Evolutionary conservation across 2,797 vertebrate genomes (phyloP), one percentile per base, ranked within the genome.

Genomic region (Epinephelus awoara): DNA sequence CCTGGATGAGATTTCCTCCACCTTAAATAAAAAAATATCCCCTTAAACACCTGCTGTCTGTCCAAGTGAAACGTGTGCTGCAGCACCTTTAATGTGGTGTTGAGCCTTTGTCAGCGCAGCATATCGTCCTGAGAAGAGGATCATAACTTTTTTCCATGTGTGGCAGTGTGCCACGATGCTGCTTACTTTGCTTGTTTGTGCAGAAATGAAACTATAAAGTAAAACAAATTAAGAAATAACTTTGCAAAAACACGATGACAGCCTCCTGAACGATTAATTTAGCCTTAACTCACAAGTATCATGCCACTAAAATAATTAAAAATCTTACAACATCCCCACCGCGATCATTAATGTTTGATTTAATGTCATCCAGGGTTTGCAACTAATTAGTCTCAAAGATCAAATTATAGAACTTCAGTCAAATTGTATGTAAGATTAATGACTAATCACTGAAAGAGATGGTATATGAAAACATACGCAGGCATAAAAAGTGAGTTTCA

Each of bases 261-360:
- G 14, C 27, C 42, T 51, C 54, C 5, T 38, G 40, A 67, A 58
- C 27, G 42, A 61, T 70, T 67, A 34, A 64, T 62, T 66, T 63
- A 67, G 5, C 46, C 74, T 72, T 9, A 75, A 47, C 34, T 25
- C 59, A 47, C 27, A 47, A 34, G n/a, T n/a, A 55, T 40, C 27
- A 15, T 12, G 25, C 4, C 6, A 59, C 50, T 1, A n/a, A 25
- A 59, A 69, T 73, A 49, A 83, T 74, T 56, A 29, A 9, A 73
- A 27, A 67, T 71, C 34, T 1, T 15, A 18, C 64, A 14, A n/a
- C 55, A 68, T 69, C 67, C 62, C 61, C 54, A 25, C 19, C 59
- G 65, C 38, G 49, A 59, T 84, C 23, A 77, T 76, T 78, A 74
- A 83, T 51, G 42, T 79, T 89, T 75, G 71, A 88, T 81, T 86